A percentile compares a stretch with the other conserved stretches of the same genome.
Evolutionary conservation across 2,888 invertebrate genomes (phyloP).

Genomic region (Caenorhabditis japonica): DNA sequence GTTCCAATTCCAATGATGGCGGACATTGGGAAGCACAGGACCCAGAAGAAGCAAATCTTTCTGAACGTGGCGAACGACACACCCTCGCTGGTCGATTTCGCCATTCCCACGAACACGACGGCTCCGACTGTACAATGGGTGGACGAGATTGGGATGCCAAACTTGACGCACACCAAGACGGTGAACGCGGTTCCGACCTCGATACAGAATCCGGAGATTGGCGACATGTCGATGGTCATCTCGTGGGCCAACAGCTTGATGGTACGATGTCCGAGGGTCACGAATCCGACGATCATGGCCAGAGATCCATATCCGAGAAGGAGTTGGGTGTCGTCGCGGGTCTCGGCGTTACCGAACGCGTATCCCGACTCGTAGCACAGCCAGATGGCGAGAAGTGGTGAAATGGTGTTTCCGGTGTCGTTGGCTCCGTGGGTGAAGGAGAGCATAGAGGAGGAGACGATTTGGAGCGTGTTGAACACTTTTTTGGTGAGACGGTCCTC

Average conservation of each 20-base stretch:
- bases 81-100: slow-evolving; percentile 62
- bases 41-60: slow-evolving; percentile 62
- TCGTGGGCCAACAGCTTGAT: slow-evolving; percentile 66
- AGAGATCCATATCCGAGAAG: slow-evolving; percentile 62
- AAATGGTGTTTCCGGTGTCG: slow-evolving; percentile 74
- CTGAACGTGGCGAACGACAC: slow-evolving; percentile 62
- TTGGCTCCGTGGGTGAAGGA: slow-evolving; percentile 98
- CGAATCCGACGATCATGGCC: slow-evolving; percentile 67
- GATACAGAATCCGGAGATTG: slow-evolving; percentile 70
- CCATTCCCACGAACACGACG: slow-evolving; percentile 69
- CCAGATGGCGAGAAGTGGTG: slow-evolving; percentile 70
- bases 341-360: slow-evolving; percentile 64
- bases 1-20: slow-evolving; percentile 57
- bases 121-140: slow-evolving; percentile 73
- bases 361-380: slow-evolving; percentile 64
- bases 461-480: slow-evolving; percentile 85
- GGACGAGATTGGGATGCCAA: slow-evolving; percentile 69
- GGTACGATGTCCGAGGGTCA: slow-evolving; percentile 66
- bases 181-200: slow-evolving; percentile 72
- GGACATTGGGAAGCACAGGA: slow-evolving; percentile 66
- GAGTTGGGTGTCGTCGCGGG: slow-evolving; percentile 62
- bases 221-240: slow-evolving; percentile 64
- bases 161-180: slow-evolving; percentile 68
- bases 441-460: slow-evolving; percentile 94
- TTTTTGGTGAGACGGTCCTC: slow-evolving; percentile 63